Evolutionary conservation across 1,140 invertebrate species (phyloP).

Genomic region (Physella acuta): DNA sequence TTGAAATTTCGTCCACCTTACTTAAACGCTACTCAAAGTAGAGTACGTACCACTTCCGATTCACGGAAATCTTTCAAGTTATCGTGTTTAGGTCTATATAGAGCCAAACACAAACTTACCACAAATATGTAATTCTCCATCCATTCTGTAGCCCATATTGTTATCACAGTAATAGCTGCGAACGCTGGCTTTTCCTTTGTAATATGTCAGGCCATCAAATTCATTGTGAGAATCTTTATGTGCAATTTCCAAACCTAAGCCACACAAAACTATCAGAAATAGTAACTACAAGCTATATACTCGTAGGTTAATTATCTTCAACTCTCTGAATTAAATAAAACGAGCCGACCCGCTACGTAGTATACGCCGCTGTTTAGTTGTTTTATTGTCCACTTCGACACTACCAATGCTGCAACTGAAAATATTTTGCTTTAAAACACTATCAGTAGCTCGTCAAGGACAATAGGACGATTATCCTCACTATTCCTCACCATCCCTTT

Average conservation of each 20-base stretch:
- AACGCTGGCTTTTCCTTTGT: neutral
- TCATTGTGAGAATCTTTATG: neutral
- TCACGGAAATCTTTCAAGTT: neutral
- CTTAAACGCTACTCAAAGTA: neutral
- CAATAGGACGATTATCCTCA: no score
- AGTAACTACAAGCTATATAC: neutral
- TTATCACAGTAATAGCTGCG: neutral
- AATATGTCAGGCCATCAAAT: neutral
- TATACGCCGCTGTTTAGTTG: neutral
- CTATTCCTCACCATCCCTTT: no score
- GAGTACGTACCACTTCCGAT: no score
- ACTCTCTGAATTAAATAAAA: neutral
- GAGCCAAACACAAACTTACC: neutral
- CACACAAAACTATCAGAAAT: neutral
- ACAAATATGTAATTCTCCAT: neutral
- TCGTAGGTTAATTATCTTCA: neutral
- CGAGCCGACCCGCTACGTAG: neutral
- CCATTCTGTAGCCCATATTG: neutral
- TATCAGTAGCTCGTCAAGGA: no score
- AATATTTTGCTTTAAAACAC: no score
- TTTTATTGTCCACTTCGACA: no score
- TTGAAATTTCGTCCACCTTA: neutral
- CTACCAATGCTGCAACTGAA: no score
- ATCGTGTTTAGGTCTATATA: neutral
- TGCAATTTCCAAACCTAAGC: neutral